phyloP scores from a whole-genome alignment of 1,140 invertebrate species.

The Hermetia illucens region DNA sequence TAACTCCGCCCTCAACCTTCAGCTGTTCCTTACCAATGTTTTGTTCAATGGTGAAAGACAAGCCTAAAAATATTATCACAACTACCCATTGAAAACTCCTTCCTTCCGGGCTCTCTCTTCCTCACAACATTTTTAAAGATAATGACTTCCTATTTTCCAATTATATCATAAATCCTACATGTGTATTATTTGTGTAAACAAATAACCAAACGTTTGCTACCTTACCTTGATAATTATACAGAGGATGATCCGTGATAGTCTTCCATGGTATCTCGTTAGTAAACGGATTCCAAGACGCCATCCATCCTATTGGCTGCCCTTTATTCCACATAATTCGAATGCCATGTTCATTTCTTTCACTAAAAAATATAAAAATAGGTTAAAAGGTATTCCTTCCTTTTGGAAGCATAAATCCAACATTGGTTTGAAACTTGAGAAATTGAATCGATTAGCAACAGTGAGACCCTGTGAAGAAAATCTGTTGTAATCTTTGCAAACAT shows the following conservation, averaged over 20 bases:
- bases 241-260: constrained; percentile 67
- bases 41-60: too few species aligned
- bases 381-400: constrained; percentile 1
- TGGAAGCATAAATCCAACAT: constrained; percentile 1
- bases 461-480: not conserved
- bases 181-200: too few species aligned
- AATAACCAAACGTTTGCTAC: too few species aligned
- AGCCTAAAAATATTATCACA: too few species aligned
- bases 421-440: constrained; percentile 2
- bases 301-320: constrained; percentile 47
- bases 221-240: constrained; percentile 62
- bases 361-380: constrained; percentile 23
- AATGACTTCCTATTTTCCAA: too few species aligned
- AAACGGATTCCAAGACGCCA: constrained; percentile 77
- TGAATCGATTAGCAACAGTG: not conserved
- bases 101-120: too few species aligned
- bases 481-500: constrained; percentile 1
- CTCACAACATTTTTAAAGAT: too few species aligned
- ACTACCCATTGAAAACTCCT: too few species aligned
- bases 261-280: constrained; percentile 59
- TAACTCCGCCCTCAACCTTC: too few species aligned
- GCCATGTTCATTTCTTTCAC: constrained; percentile 53
- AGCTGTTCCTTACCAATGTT: too few species aligned
- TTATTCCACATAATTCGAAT: constrained; percentile 63
- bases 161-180: too few species aligned